A percentile compares a stretch with the other conserved stretches of the same genome.
These are phyloP conservation scores for Caenorhabditis panamensis DNA, from an alignment of 2,888 invertebrate genomes.

Conservation along the genomic window DNA sequence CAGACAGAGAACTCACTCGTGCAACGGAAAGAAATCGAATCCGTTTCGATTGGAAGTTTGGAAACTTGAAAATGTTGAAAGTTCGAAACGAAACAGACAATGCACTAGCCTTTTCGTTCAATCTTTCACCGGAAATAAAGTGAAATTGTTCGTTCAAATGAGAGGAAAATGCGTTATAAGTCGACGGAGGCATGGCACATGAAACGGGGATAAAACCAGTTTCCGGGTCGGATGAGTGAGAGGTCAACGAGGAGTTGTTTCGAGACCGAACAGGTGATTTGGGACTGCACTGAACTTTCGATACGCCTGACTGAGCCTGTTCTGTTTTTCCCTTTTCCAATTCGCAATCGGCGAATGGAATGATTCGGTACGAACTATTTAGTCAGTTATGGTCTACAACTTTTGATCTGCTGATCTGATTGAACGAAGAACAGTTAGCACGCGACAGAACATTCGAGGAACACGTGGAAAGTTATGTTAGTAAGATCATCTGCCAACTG, in stretches of 20 bases:
- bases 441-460: not conserved
- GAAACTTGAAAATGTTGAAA: no score
- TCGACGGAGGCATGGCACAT: slow-evolving; percentile 21
- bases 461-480: not conserved
- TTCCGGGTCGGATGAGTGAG: slow-evolving; percentile 22
- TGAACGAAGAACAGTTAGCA: not conserved
- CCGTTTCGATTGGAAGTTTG: no score
- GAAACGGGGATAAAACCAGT: slow-evolving; percentile 40
- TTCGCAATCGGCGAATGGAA: no score
- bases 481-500: not conserved
- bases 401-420: no score
- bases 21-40: not conserved
- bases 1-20: not conserved
- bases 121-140: slow-evolving; percentile 35
- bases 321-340: no score
- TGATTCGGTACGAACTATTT: no score
- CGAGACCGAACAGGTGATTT: not conserved
- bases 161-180: slow-evolving; percentile 37
- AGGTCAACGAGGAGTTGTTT: slow-evolving; percentile 17
- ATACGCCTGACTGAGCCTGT: no score
- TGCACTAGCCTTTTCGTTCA: slow-evolving; percentile 18
- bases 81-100: not conserved
- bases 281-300: no score
- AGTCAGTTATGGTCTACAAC: no score
- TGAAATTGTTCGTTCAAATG: slow-evolving; percentile 17